Base-by-base conservation (phyloP, 2,888 invertebrate genomes). In the Drosophila aldrichi region DNA sequence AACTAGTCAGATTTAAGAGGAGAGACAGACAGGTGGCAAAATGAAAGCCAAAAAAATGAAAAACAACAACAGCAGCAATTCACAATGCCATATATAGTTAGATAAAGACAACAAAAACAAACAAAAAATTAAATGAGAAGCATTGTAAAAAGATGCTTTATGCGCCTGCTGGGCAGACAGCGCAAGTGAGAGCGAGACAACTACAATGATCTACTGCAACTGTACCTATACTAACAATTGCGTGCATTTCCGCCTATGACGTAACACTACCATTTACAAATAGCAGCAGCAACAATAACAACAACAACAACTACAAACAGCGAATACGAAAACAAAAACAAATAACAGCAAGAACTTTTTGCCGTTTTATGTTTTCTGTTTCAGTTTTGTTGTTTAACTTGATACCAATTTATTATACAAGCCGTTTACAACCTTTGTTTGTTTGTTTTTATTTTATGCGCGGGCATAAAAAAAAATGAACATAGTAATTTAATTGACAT, bases 221-320 rank as follows among this genome's bases (percentile, higher is more conserved):
- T 81, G 72, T 70, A 81, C 64, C 75, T 69, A 60, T 41, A 59
- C 62, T 16, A 59, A 70, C 57, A 51, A 66, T 72, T 66, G 48
- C 67, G 43, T 81, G 83, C 86, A 86, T 86, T 86, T 82, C 66
- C 81, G 82, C 59, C 56, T 77, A 63, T 77, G 77, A 83, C 71
- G 78, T 67, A 56, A 84, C 75, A 86, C 84, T 84, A 89, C 84
- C 89, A 82, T 87, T 84, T 87, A 81, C 79, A 81, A 81, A 40
- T n/a, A 49, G 52, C 58, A 48, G 38, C 29, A 48, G 25, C 29
- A 64, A 63, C 59, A 54, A 36, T 2, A 43, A 22, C 20, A 14
- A 44, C 22, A 63, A 58, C n/a, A 38, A 61, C 52, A 55, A 29
- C 54, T 40, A n/a, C n/a, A 68, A 70, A 51, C 59, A 64, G 62